A percentile compares a stretch with the other conserved stretches of the same genome.
phyloP scores from a whole-genome alignment of 2,797 vertebrate species.

The Macroramphosus scolopax region DNA sequence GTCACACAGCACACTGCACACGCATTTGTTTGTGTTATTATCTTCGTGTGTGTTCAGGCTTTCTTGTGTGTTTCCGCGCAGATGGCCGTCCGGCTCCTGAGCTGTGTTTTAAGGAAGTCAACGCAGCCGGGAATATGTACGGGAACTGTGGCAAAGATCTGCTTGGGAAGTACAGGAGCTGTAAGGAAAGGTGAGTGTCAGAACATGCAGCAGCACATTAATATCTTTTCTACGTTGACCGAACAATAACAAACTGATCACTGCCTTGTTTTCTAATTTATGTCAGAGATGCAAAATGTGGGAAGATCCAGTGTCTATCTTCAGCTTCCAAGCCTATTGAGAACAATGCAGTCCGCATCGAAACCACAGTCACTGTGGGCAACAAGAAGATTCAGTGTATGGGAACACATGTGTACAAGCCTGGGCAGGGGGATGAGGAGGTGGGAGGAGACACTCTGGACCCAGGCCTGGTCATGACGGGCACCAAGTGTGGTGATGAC shows the following conservation, averaged over 20 bases:
- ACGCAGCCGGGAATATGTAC: constrained; percentile 89
- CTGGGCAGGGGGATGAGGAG: constrained; percentile 70
- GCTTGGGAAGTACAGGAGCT: constrained; percentile 86
- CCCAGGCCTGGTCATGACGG: constrained; percentile 93
- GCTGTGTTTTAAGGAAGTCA: constrained; percentile 89
- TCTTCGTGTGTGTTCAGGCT: constrained; percentile 4
- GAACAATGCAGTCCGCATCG: constrained; percentile 88
- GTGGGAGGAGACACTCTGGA: constrained; percentile 88
- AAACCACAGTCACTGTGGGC: constrained; percentile 81
- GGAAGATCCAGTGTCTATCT: constrained; percentile 95
- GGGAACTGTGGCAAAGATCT: constrained; percentile 96
- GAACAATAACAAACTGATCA: background rate
- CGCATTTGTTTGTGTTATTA: constrained; percentile 4
- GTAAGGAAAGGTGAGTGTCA: constrained; percentile 81
- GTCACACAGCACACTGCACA: constrained; percentile 27
- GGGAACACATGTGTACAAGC: constrained; percentile 90
- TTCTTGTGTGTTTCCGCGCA: constrained; percentile 44
- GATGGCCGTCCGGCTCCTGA: constrained; percentile 87
- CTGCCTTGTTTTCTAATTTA: background rate
- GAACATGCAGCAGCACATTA: background rate
- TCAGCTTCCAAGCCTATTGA: constrained; percentile 84
- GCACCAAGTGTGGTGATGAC: constrained; percentile 90
- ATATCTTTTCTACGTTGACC: too few species aligned
- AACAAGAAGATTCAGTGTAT: constrained; percentile 77
- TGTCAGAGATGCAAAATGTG: constrained; percentile 89